Base-by-base conservation (phyloP, 2,113 vertebrate species). In the Maccullochella peelii region DNA sequence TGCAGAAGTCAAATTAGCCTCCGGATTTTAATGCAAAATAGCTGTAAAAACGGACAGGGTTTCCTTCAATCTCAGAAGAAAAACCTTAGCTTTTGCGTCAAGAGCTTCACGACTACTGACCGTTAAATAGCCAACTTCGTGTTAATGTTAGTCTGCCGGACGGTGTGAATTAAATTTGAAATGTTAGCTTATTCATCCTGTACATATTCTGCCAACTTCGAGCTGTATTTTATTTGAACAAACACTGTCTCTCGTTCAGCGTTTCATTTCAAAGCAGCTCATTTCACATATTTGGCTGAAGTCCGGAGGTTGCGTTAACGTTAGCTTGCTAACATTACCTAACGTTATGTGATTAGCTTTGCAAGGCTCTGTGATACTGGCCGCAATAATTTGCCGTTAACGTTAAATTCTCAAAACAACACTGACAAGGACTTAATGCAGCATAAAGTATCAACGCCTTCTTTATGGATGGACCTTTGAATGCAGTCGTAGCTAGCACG, bases 291-390 rank as follows among this genome's bases (percentile, higher is more conserved):
- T 85, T 58, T 61, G 77, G 68, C 75, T 75, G 8, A 62, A 77
- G 67, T 85, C 88, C 85, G 84, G 78, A 38, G 86, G 77, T 80
- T 91, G 65, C 74, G 88, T 84, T 75, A 21, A 79, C 80, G 85
- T 38, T 91, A 89, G 86, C 88, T 27, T 40, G 88, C 88, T 80
- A 92, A 66, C 61, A 50, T 86, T 70, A 79, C 65, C 70, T 71
- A 61, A 50, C 68, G 20, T 30, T 78, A 8, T 20, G 16, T 54
- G 38, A 52, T 55, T 69, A 81, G 86, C 86, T 59, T 2, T 54
- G 67, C 79, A 16, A 11, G 0, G 33, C 70, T 73, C 54, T 58
- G 72, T 65, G 33, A 16, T 10, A 11, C 14, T 27, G 11, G 14
- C 20, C 27, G 9, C 20, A 9, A 14, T 33, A 6, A 72, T 62